phyloP scores from a whole-genome alignment of 1,140 invertebrate species.

The Ceratosolen solmsi region DNA sequence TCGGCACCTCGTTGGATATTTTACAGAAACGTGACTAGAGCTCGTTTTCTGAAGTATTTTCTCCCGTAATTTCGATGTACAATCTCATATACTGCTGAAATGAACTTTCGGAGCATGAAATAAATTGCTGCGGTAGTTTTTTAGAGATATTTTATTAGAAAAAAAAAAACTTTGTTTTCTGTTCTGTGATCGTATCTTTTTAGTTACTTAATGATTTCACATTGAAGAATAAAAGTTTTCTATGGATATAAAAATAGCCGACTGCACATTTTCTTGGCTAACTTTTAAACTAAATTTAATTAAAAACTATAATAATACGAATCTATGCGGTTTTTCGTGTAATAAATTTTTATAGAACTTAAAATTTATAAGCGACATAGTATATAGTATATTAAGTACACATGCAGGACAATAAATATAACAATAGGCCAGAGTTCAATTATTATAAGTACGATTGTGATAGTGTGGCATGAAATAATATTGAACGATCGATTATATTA shows the following conservation, averaged over 20 bases:
- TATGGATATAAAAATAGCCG: too few relatives aligned
- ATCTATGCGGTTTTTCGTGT: too few relatives aligned
- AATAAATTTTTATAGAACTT: too few relatives aligned
- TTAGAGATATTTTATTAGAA: neutral
- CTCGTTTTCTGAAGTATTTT: slow-evolving; percentile 24
- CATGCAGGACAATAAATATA: too few relatives aligned
- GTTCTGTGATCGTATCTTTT: neutral
- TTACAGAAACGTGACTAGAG: slow-evolving; percentile 20
- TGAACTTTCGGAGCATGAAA: slow-evolving; percentile 13
- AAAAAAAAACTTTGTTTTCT: neutral
- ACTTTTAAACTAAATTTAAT: too few relatives aligned
- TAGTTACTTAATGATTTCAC: neutral
- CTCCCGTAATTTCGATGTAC: slow-evolving; percentile 8
- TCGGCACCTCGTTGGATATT: slow-evolving; percentile 21
- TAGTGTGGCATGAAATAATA: neutral
- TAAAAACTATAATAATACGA: too few relatives aligned
- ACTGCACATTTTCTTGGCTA: too few relatives aligned
- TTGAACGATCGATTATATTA: neutral
- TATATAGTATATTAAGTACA: too few relatives aligned
- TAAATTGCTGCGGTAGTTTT: slow-evolving; percentile 1
- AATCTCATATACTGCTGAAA: slow-evolving; percentile 27
- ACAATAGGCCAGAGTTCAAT: too few relatives aligned
- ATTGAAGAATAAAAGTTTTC: neutral
- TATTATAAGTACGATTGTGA: neutral
- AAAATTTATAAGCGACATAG: too few relatives aligned